Evolutionary conservation across 2,797 vertebrate species (phyloP).

Genomic region (Xiphorhynchus erythropygius): DNA sequence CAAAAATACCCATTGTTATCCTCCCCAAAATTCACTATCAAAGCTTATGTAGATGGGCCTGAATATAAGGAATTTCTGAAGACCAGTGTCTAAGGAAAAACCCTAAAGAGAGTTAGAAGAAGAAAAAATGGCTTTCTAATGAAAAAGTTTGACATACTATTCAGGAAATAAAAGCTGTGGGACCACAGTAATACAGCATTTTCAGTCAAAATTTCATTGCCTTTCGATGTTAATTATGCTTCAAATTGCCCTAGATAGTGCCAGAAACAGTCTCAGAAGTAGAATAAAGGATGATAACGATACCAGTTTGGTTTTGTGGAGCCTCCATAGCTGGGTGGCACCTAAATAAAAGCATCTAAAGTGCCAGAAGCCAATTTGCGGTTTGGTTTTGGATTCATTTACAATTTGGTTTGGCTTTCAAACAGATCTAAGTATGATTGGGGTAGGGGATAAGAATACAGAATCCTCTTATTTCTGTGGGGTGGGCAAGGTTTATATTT

Average conservation of each 20-base stretch:
- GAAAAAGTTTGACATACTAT: neutral
- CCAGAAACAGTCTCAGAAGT: conserved; percentile 28
- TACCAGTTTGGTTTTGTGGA: conserved; percentile 48
- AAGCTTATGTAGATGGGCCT: neutral
- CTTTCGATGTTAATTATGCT: conserved; percentile 52
- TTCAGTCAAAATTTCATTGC: conserved; percentile 29
- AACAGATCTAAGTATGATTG: conserved; percentile 30
- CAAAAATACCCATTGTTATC: neutral
- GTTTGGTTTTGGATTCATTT: conserved; percentile 56
- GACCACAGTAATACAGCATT: neutral
- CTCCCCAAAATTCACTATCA: neutral
- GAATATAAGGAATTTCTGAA: neutral
- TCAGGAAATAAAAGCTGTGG: neutral
- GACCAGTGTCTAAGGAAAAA: neutral
- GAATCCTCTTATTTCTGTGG: conserved; percentile 42
- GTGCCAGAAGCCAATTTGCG: conserved; percentile 31
- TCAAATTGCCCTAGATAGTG: conserved; percentile 29
- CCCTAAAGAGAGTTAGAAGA: neutral
- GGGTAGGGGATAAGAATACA: conserved; percentile 32
- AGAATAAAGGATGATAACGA: conserved; percentile 45
- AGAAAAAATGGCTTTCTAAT: neutral
- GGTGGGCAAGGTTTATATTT: conserved; percentile 38
- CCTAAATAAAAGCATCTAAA: conserved; percentile 54
- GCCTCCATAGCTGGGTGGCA: conserved; percentile 54
- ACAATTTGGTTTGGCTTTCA: conserved; percentile 60